A percentile compares a stretch with the other conserved stretches of the same genome.
phyloP scores from a whole-genome alignment of 1,140 invertebrate species.

The Penaeus indicus region DNA sequence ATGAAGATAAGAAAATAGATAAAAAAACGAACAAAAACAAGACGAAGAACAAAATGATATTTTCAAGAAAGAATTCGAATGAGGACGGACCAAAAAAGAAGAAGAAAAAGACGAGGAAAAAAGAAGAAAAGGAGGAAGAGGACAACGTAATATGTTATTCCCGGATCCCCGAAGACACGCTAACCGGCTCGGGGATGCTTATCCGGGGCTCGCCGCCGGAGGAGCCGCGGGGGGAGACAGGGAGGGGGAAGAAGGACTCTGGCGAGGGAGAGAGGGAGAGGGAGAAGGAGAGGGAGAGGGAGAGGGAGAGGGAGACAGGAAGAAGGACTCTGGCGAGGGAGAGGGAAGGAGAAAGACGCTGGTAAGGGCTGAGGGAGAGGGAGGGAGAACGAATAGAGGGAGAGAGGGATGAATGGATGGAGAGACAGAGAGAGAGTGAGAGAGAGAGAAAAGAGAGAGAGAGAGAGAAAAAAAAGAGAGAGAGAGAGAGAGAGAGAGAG shows the following conservation, averaged over 20 bases:
- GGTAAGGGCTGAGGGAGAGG: neutral
- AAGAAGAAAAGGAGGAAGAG: neutral
- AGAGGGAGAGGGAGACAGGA: neutral
- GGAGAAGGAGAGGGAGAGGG: slow-evolving; percentile 26
- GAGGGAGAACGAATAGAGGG: neutral
- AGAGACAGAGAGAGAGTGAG: no score
- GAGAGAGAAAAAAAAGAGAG: no score
- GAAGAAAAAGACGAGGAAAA: neutral
- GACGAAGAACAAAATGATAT: neutral
- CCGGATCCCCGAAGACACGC: no score
- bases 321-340: no score
- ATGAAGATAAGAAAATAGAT: neutral
- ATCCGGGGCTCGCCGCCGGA: no score
- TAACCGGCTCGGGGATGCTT: no score
- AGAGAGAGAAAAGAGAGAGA: no score
- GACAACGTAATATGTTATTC: no score
- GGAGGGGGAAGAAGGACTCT: neutral
- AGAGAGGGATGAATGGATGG: no score
- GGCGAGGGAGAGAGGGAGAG: slow-evolving; percentile 18
- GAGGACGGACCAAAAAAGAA: neutral
- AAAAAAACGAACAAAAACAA: neutral
- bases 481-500: no score
- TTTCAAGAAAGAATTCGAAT: no score
- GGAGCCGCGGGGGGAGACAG: no score
- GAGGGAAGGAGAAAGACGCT: neutral